Evolutionary conservation across 2,888 invertebrate species (phyloP).

Genomic region (Andrena fulva): DNA sequence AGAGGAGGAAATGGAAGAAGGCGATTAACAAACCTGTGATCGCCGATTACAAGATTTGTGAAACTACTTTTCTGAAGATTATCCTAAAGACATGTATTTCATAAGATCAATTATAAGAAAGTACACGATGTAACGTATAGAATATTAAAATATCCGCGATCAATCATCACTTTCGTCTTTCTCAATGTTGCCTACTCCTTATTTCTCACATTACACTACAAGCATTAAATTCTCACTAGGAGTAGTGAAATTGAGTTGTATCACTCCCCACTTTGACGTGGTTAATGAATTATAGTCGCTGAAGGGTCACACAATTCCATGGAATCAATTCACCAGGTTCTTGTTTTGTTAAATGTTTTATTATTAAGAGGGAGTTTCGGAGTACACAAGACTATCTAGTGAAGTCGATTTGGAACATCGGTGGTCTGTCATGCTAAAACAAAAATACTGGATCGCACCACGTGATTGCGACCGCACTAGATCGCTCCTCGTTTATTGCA

Average conservation of each 20-base stretch:
- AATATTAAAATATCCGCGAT: neutral
- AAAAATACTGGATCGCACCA: constrained; percentile 77
- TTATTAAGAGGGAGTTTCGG: constrained; percentile 78
- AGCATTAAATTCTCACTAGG: too few relatives aligned
- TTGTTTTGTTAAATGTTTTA: constrained; percentile 79
- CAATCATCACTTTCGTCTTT: neutral
- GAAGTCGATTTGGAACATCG: constrained; percentile 75
- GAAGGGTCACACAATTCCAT: neutral
- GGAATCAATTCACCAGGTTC: neutral
- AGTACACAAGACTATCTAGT: constrained; percentile 78
- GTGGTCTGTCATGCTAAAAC: constrained; percentile 74
- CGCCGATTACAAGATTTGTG: neutral
- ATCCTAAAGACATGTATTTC: neutral
- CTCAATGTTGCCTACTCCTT: too few relatives aligned
- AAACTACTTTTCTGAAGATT: neutral
- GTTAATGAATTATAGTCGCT: too few relatives aligned
- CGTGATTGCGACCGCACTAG: constrained; percentile 50
- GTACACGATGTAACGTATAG: constrained; percentile 1
- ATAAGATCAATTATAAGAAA: neutral
- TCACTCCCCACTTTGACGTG: too few relatives aligned
- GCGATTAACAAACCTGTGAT: constrained; percentile 3
- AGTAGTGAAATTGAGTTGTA: too few relatives aligned
- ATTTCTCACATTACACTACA: too few relatives aligned
- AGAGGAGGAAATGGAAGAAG: constrained; percentile 22
- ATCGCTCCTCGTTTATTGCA: constrained; percentile 67